Base-by-base conservation (phyloP, 2,888 invertebrate species). In the Euproctis similis region DNA sequence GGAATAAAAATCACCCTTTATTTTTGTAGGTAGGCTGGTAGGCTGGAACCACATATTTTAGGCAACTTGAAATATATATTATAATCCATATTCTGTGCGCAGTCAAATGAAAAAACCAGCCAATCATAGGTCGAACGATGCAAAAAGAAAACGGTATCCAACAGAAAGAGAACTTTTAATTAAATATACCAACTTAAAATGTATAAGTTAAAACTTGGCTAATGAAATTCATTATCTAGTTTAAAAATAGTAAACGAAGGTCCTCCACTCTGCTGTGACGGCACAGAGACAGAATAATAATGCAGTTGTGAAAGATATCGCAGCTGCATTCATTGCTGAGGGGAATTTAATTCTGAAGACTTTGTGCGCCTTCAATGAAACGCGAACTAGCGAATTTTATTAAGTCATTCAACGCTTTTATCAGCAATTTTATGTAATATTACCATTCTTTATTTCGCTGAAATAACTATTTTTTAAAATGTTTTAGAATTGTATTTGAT, bases 271-370 rank as follows among this genome's bases (percentile, higher is more conserved):
- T 14, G 4, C 14, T 14, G 14, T 14, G 33, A 37, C 25, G 24
- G 27, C n/a, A 11, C 8, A 4, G 19, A 42, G 28, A n/a, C 14
- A 14, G 14, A 38, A 38, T 34, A 41, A 39, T 38, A 42, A 39
- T 45, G 45, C 52, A 51, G 37, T 44, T 39, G n/a, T n/a, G 37
- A 42, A 44, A 30, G 50, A 48, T 52, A 54, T 57, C 60, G 53
- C 49, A 43, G 42, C 50, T 56, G 55, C 49, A 61, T 59, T 65
- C 65, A 61, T 48, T 39, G 57, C 46, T 46, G 46, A 56, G 60
- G 66, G 56, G 61, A 61, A 63, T 67, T 67, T 64, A 66, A 69
- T 70, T 14, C 59, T 59, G 29, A 40, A 34, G 42, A 53, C 53
- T 48, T 42, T 33, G 36, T 48, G 47, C 47, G 39, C 43, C 51